These are phyloP conservation scores for Cydia splendana DNA, from an alignment of 1,140 invertebrate species.

Conservation along the genomic window DNA sequence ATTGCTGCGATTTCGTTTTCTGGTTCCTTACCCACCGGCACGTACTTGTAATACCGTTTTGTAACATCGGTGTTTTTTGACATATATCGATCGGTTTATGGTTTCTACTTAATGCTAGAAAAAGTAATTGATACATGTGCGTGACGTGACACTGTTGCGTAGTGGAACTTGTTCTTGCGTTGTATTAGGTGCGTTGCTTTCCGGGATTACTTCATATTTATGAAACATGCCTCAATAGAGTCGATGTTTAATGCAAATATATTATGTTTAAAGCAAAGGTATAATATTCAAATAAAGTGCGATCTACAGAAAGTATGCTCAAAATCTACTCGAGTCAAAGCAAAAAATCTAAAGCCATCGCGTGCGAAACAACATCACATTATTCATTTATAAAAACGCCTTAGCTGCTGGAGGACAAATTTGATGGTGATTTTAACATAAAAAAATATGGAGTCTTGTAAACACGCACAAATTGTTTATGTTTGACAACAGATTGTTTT, in stretches of 20 bases:
- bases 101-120: not conserved
- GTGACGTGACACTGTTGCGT: slow-evolving; percentile 3
- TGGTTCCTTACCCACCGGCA: slow-evolving; percentile 19
- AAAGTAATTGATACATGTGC: not conserved
- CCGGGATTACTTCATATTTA: slow-evolving; percentile 18
- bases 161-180: slow-evolving; percentile 9
- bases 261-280: not conserved
- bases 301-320: not conserved
- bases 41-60: slow-evolving; percentile 21
- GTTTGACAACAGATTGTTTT: no score
- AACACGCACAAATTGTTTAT: no score
- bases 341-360: no score
- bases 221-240: not conserved
- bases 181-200: not conserved
- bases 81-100: not conserved
- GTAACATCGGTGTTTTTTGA: not conserved
- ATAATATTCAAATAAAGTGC: not conserved
- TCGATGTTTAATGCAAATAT: not conserved
- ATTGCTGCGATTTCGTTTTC: slow-evolving; percentile 40
- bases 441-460: no score
- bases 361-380: no score
- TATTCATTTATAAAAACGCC: no score
- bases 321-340: no score
- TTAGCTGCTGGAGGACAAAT: no score
- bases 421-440: no score